Base-by-base conservation (phyloP, 2,797 vertebrate genomes). In the Lutjanus campechanus region DNA sequence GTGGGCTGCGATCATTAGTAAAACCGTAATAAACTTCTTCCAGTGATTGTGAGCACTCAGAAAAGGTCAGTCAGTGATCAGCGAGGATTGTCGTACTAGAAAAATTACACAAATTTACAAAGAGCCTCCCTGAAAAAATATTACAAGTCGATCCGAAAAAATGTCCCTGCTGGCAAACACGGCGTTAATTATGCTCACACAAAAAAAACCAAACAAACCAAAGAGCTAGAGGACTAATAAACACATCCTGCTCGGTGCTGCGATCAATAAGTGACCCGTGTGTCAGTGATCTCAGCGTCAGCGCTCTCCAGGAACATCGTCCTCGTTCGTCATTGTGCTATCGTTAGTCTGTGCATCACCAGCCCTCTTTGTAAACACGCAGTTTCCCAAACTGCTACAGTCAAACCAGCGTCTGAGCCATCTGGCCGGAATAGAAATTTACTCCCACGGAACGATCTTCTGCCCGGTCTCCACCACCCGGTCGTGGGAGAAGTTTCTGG, bases 51-150 rank as follows among this genome's bases (percentile, higher is more conserved):
- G 83, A 82, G 80, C 84, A 49, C 64, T 88, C 77, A 51, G 68
- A 90, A 90, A 90, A 92, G 85, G 89, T 93, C 87, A 83, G 82
- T 58, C 79, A 56, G 65, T 73, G 72, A 81, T 84, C 72, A 59
- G 70, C 55, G 60, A 86, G 58, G 81, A 88, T 90, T 88, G 87
- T 89, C 76, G 58, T 67, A 44, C 79, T 88, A 90, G 71, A 93
- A 92, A 93, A 94, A 93, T 87, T 80, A 77, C 75, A 92, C 77
- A 90, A 86, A 80, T 93, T 87, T 94, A 93, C 90, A 94, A 96
- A 95, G 79, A 83, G 62, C 88, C 85, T 87, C 85, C 85, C 81
- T 91, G 85, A 90, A 94, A 90, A 88, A 85, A 76, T 88, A 90
- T 84, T 71, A 90, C 84, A 89, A 89, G 80, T 88, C 81, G 0